Base-by-base conservation (phyloP, 2,113 vertebrate species). In the Crypturellus undulatus region DNA sequence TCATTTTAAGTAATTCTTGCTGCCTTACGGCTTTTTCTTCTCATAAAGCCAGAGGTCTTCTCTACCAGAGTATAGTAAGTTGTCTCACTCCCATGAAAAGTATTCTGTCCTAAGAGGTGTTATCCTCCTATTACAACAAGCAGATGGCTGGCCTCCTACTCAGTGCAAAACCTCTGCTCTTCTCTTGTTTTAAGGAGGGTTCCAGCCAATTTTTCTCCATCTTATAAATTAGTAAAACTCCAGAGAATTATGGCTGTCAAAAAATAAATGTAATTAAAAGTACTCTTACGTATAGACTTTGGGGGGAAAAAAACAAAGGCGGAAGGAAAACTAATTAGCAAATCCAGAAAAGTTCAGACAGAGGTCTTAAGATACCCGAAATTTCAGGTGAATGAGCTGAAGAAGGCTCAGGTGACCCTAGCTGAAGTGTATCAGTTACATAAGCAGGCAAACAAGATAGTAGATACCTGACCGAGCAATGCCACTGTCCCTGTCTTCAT, bases 391-490 rank as follows among this genome's bases (percentile, higher is more conserved):
- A 90, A 85, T 59, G 25, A 49, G 49, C 49, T 49, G 19, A 49
- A 49, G 1, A 28, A 52, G 47, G 43, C 78, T 75, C 52, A 83
- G 20, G 22, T 43, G 52, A 90, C 30, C 45, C 32, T 20, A 36
- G 78, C 15, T 19, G 54, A 70, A 77, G 0, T 64, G 36, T 58
- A 91, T 45, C 49, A 72, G 62, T 36, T 78, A 78, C 22, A 54
- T 47, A 91, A 84, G 69, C 5, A 86, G 34, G 62, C 42, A 89
- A 83, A 69, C 13, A 90, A 90, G 54, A 67, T 15, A n/a, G 38
- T 68, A 94, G 59, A 68, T 98, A 99, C 99, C 99, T 98, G 98
- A 99, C 43, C 98, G 98, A 79, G 98, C 98, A 63, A 99, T 99
- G 84, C 98, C 99, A 0, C 98, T 99, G 96, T 99, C 99, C 92